Conservation (phyloP, 2,113 vertebrate genomes). For the Gambusia holbrooki region DNA sequence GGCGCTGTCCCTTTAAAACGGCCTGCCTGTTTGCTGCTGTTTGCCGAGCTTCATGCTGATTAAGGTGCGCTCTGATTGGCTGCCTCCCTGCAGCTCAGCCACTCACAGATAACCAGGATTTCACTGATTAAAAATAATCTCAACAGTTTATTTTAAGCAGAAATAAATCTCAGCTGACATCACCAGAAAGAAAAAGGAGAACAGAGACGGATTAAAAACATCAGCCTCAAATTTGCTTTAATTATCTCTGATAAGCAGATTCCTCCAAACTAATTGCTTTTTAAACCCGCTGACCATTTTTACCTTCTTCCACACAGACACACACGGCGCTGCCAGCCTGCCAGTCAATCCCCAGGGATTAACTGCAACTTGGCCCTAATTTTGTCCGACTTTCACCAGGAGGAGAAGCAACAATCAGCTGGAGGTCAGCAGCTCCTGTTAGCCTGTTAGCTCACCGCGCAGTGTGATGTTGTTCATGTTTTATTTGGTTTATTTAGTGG, state of each 20-base stretch:
- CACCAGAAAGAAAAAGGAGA: slow-evolving; percentile 21
- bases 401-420: neutral
- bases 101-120: neutral
- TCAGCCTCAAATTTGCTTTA: slow-evolving; percentile 28
- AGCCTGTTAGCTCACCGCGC: no score
- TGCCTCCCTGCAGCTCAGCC: neutral
- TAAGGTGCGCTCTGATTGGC: neutral
- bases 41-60: neutral
- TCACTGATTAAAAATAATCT: slow-evolving; percentile 4
- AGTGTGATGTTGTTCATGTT: no score
- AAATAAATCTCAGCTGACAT: neutral
- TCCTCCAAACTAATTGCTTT: slow-evolving; percentile 34
- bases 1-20: no score
- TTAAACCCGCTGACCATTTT: slow-evolving; percentile 39
- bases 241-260: slow-evolving; percentile 41
- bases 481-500: no score
- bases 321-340: neutral
- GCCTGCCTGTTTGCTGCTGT: no score
- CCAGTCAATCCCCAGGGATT: slow-evolving; percentile 29
- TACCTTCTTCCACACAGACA: slow-evolving; percentile 11
- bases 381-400: slow-evolving; percentile 25
- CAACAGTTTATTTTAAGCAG: slow-evolving; percentile 1
- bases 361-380: slow-evolving; percentile 26
- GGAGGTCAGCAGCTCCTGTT: no score
- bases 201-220: slow-evolving; percentile 20